Evolutionary conservation across 2,888 invertebrate species (phyloP).

Genomic region (Torymus tubicola): DNA sequence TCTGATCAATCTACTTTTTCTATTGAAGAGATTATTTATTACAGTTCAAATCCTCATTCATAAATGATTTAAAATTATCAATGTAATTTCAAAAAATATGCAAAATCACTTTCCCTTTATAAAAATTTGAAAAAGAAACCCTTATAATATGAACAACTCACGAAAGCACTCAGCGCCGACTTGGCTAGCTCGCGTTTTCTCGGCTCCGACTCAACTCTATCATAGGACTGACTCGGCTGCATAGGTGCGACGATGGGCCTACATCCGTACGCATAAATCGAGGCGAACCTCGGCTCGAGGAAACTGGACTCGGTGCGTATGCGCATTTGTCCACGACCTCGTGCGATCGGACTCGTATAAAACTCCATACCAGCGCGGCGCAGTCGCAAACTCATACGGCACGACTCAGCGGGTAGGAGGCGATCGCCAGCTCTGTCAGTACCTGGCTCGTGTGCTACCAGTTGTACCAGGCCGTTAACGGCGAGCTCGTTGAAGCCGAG

Average conservation of each 20-base stretch:
- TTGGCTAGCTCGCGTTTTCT: conserved; percentile 32
- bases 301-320: conserved; percentile 90
- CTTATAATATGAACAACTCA: background rate
- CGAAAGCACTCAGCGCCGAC: background rate
- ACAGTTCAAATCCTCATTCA: too few species aligned
- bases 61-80: too few species aligned
- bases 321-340: conserved; percentile 84
- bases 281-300: conserved; percentile 89
- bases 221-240: background rate
- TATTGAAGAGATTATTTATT: too few species aligned
- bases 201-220: conserved; percentile 35
- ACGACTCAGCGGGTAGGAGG: conserved; percentile 78
- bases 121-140: background rate
- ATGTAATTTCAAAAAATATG: too few species aligned
- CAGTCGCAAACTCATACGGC: conserved; percentile 87
- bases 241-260: conserved; percentile 72
- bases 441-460: conserved; percentile 70
- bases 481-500: conserved; percentile 88
- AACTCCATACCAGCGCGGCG: conserved; percentile 87
- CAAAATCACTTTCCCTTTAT: background rate
- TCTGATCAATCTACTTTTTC: too few species aligned
- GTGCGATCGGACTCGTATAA: conserved; percentile 83
- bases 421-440: conserved; percentile 25
- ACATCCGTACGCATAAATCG: conserved; percentile 91
- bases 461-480: conserved; percentile 86